Evolutionary conservation across 1,140 invertebrate genomes (phyloP), one percentile per base, ranked within the genome.

Genomic region (Planococcus citri): DNA sequence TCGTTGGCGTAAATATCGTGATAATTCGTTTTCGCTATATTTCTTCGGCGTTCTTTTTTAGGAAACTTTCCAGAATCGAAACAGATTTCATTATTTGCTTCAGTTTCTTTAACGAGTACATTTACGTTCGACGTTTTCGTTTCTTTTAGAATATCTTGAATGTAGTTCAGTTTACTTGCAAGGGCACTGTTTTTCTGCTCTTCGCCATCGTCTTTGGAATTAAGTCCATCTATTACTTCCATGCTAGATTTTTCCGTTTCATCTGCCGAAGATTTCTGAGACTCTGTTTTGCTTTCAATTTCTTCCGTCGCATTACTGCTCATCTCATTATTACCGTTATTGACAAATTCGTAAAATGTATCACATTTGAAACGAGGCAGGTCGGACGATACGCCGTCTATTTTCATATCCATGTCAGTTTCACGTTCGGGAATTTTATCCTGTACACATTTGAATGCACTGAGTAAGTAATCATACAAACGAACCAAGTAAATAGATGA

Each of bases 31-130:
- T 64, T 61, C 69, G 60, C 71, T 27, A 21, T 70, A 37, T 27
- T 61, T 69, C 21, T 67, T 29, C 64, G 70, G 71, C n/a, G 73
- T 71, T 80, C 81, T 70, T 79, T 78, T 71, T 78, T 79, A 0
- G 84, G 82, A 78, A 83, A 87, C 73, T 87, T 87, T 71, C 85
- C 84, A 0, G 84, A 85, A 75, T 87, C 85, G 69, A 82, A 84
- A 70, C 70, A 72, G 37, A 85, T 80, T 70, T 82, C 79, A 71
- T 84, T 83, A 70, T 84, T 82, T 68, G 80, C 80, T 37, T 81
- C 80, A 71, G 79, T 77, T 68, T 81, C 79, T 0, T 79, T 80
- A 1, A 82, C 81, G 10, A 85, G 76, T 27, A 87, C 84, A 76
- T 87, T 86, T 0, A 83, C 83, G 74, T 86, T 86, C 27, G 84